phyloP scores from a whole-genome alignment of 2,113 vertebrate species.

The Vulpes lagopus region DNA sequence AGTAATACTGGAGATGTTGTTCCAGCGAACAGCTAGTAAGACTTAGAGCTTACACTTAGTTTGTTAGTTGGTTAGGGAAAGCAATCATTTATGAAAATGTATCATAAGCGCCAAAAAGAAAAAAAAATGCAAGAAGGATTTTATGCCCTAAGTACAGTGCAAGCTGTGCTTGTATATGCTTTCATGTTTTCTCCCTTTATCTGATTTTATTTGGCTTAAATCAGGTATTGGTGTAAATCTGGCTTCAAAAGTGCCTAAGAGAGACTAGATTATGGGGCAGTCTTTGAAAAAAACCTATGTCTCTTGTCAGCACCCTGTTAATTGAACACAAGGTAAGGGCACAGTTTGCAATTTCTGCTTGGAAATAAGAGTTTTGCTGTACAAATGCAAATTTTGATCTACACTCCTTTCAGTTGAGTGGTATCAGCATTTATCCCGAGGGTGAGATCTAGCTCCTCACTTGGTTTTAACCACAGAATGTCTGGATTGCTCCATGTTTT shows the following conservation, averaged over 20 bases:
- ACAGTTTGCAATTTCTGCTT: not conserved
- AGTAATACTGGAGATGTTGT: slow-evolving; percentile 70
- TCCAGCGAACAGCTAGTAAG: slow-evolving; percentile 60
- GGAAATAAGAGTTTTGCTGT: not conserved
- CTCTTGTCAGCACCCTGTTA: not conserved
- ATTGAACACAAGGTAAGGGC: not conserved
- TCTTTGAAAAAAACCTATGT: not conserved
- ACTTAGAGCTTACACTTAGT: slow-evolving; percentile 62
- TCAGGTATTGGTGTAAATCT: not conserved
- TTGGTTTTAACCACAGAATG: slow-evolving; percentile 72
- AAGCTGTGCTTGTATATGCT: slow-evolving; percentile 57
- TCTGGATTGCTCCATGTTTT: slow-evolving; percentile 79
- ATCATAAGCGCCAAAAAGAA: slow-evolving; percentile 63
- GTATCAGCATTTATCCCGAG: not conserved
- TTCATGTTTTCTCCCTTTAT: slow-evolving; percentile 40
- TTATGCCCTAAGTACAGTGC: slow-evolving; percentile 52
- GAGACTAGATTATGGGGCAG: not conserved
- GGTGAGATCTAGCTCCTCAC: not conserved
- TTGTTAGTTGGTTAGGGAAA: slow-evolving; percentile 24
- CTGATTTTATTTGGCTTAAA: slow-evolving; percentile 60
- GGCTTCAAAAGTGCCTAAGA: not conserved
- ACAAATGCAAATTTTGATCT: not conserved
- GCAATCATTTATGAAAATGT: slow-evolving; percentile 72
- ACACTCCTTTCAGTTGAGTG: not conserved
- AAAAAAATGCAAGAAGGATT: slow-evolving; percentile 1